phyloP scores from a whole-genome alignment of 2,113 vertebrate species.

The Oophaga pumilio region DNA sequence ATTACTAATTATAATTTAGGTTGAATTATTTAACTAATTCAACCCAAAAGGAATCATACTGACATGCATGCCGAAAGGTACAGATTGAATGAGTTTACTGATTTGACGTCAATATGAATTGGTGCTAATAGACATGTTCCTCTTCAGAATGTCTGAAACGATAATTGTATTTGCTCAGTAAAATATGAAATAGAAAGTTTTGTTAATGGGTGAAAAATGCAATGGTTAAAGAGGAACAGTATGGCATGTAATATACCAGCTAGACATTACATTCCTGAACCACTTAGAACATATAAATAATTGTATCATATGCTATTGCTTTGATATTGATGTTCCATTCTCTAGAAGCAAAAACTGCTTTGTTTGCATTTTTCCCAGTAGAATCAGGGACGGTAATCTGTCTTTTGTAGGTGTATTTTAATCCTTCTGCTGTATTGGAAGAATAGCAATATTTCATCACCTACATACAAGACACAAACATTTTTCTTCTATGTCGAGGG shows the following conservation, averaged over 20 bases:
- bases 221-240: not conserved
- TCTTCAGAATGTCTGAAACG: not conserved
- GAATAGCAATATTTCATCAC: slow-evolving; percentile 50
- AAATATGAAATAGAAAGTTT: not conserved
- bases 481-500: slow-evolving; percentile 54
- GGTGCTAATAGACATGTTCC: not conserved
- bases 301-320: slow-evolving; percentile 9
- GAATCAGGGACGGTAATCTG: not conserved
- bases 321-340: slow-evolving; percentile 20
- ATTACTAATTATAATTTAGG: not conserved
- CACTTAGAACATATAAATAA: slow-evolving; percentile 12
- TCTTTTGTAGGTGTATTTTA: slow-evolving; percentile 20
- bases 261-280: not conserved
- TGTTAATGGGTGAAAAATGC: not conserved
- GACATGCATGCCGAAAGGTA: not conserved
- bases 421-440: slow-evolving; percentile 43
- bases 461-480: not conserved
- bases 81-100: not conserved
- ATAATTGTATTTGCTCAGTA: not conserved
- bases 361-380: slow-evolving; percentile 37
- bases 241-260: not conserved
- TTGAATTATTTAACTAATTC: not conserved
- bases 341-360: slow-evolving; percentile 23
- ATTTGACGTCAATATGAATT: not conserved
- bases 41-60: not conserved